These are phyloP conservation scores for Hipposideros larvatus DNA, from an alignment of 2,797 vertebrate genomes.

Conservation along the genomic window DNA sequence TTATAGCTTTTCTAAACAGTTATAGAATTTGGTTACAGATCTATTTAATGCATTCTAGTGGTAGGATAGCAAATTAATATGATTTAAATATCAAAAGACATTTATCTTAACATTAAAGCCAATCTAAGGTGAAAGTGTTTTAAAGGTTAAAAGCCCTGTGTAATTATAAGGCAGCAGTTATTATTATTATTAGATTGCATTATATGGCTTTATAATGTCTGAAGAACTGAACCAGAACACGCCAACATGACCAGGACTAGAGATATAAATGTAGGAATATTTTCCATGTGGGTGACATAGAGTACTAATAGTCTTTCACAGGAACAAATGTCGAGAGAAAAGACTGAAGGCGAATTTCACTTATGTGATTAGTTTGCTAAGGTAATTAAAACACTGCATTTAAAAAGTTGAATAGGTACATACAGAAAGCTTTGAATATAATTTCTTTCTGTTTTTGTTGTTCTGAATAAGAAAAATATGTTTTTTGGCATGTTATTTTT, in stretches of 20 bases:
- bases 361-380: background rate
- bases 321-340: background rate
- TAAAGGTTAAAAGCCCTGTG: background rate
- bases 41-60: background rate
- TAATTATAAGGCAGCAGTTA: background rate
- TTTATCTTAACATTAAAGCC: background rate
- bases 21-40: background rate
- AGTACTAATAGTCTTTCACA: background rate
- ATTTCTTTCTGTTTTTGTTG: slow-evolving; percentile 36
- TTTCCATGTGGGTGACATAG: background rate
- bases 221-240: background rate
- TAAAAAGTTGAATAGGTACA: background rate
- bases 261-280: background rate
- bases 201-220: background rate
- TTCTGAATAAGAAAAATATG: slow-evolving; percentile 53
- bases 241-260: background rate
- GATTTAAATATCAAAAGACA: background rate
- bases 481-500: slow-evolving; percentile 42
- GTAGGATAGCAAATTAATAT: background rate
- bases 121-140: background rate
- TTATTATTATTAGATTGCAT: background rate
- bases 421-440: background rate
- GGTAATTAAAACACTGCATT: background rate
- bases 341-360: slow-evolving; percentile 3
- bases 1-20: background rate